Evolutionary conservation across 2,797 vertebrate species (phyloP), one percentile per base, ranked within the genome.

Genomic region (Microctenopoma lineatum): DNA sequence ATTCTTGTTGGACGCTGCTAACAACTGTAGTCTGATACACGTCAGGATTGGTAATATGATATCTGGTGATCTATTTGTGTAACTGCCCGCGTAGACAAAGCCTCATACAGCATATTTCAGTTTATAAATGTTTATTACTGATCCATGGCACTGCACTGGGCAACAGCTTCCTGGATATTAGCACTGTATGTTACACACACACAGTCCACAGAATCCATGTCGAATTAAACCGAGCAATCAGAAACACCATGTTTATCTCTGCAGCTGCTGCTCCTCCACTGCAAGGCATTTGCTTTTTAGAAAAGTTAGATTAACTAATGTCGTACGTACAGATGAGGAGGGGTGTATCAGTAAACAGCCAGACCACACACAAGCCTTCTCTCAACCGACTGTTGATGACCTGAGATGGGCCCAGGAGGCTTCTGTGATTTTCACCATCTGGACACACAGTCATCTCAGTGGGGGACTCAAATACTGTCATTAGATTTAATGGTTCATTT

Each of bases 401-500:
- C 74, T 50, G 39, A 41, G 26, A 77, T 32, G 53, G 71, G 63
- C 55, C 42, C 45, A 6, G 38, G 59, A 72, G 21, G 66, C 57
- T 64, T 66, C 74, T 77, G 66, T 62, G 78, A 89, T 80, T 83
- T 79, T 58, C 1, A 45, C 78, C 81, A 68, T 73, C 60, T 67
- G 72, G 36, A 68, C 29, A 38, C 16, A 21, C 27, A 57, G 53
- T 75, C 63, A 79, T 26, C 73, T 73, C 67, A 7, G 79, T 10
- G 26, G 79, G 82, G 54, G 79, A 70, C 75, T 66, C 47, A 57
- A 72, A 76, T 59, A 47, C 58, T 54, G 48, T 76, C 82, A 80
- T 82, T 60, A 77, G 51, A 81, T 83, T 82, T 83, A 84, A 82
- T 53, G 50, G 61, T 66, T 78, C 59, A 78, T 70, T 80, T 77